These are phyloP conservation scores for Ameiurus melas DNA, from an alignment of 2,113 vertebrate genomes.

Conservation along the genomic window DNA sequence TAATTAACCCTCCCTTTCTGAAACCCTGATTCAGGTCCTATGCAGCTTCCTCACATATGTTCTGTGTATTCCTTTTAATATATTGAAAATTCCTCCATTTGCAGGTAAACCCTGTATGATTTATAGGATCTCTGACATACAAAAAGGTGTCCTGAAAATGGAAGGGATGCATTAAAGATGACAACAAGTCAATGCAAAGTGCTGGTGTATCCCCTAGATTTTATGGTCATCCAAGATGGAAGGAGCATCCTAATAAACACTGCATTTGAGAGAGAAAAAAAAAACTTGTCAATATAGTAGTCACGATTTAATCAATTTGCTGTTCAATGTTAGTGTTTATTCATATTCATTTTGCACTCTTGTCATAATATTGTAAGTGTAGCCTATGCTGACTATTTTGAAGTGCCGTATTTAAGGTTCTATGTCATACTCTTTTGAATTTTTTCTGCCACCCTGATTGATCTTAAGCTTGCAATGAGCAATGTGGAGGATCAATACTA, in stretches of 20 bases:
- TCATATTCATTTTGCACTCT: background rate
- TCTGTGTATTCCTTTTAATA: constrained; percentile 66
- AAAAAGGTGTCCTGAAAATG: constrained; percentile 62
- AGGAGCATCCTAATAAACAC: constrained; percentile 5
- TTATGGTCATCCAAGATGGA: constrained; percentile 23
- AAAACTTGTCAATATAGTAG: background rate
- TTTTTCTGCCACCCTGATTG: constrained; percentile 28
- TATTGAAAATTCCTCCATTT: constrained; percentile 69
- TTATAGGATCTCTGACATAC: constrained; percentile 67
- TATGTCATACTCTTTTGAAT: background rate
- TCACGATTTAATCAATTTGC: background rate
- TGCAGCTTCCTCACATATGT: background rate
- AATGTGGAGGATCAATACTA: constrained; percentile 40
- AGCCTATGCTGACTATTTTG: background rate
- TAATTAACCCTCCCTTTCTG: constrained; percentile 67
- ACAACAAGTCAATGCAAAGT: constrained; percentile 45
- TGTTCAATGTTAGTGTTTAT: background rate
- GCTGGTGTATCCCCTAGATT: constrained; percentile 38
- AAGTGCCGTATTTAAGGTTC: constrained; percentile 11
- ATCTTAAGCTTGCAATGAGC: constrained; percentile 34
- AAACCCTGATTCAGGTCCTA: constrained; percentile 56
- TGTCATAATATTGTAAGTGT: background rate
- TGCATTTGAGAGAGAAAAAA: background rate
- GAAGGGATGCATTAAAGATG: constrained; percentile 61
- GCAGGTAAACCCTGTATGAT: constrained; percentile 67